Evolutionary conservation across 2,113 vertebrate genomes (phyloP), one percentile per base, ranked within the genome.

Genomic region (Archocentrus centrarchus): DNA sequence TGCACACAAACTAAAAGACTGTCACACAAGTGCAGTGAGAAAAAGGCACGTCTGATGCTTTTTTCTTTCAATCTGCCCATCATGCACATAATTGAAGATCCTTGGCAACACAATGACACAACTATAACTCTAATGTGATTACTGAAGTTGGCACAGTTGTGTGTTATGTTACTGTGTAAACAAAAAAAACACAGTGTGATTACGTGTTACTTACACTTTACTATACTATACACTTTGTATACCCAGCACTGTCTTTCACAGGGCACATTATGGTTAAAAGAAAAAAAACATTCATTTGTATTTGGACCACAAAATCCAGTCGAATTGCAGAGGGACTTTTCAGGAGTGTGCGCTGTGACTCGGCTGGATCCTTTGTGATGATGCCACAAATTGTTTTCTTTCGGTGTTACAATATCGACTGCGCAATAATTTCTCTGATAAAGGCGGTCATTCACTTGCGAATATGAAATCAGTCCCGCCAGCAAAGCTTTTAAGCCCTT

Each of bases 401-500:
- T 63, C 17, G n/a, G 70, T 63, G 58, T 63, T 13, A 59, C 58
- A 60, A 41, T 77, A 61, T 78, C 84, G 41, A 62, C 22, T 75
- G 22, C 27, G 18, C 24, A 57, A 44, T 86, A 1, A 41, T 80
- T 82, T 82, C 70, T 35, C 66, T 18, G 24, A 70, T 47, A 79
- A 81, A 55, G 50, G 22, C 68, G 32, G 84, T 81, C 77, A 76
- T 53, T 87, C 75, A 60, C 70, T 80, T 77, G 70, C 75, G 6
- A 73, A 84, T 80, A 58, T 81, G 84, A 89, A 91, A 84, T 85
- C 44, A 18, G 57, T 83, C 58, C 70, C 57, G 63, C 77, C 57
- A 78, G 81, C 30, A 24, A 87, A 84, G 81, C 60, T 86, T 84
- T 90, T 83, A 91, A 87, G 81, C 79, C 83, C 81, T 89, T 83